Evolutionary conservation across 2,888 invertebrate genomes (phyloP).

Genomic region (Macroteleia sp.): DNA sequence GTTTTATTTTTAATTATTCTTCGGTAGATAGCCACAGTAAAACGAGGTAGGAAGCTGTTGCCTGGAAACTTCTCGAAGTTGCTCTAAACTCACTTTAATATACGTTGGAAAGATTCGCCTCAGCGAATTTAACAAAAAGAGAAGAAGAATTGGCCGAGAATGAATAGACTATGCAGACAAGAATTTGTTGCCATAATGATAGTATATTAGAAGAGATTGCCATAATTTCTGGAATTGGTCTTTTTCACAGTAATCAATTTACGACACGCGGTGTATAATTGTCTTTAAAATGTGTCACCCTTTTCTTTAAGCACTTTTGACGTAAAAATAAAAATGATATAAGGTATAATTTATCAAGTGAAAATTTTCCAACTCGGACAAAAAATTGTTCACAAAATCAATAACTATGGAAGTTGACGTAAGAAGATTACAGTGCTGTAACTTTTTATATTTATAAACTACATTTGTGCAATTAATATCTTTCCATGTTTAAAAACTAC

Average conservation of each 20-base stretch:
- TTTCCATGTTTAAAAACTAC: conserved; percentile 2
- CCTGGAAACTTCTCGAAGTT: conserved; percentile 47
- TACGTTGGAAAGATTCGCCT: conserved; percentile 38
- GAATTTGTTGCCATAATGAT: conserved; percentile 22
- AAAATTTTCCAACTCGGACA: not conserved
- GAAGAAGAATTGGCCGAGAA: conserved; percentile 37
- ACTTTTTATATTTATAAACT: conserved; percentile 20
- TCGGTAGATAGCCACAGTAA: conserved; percentile 26
- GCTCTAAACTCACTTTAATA: conserved; percentile 53
- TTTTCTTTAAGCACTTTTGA: conserved; percentile 5
- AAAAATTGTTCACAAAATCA: conserved; percentile 19
- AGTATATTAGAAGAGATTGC: conserved; percentile 17
- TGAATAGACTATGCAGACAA: conserved; percentile 37
- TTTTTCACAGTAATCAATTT: conserved; percentile 9
- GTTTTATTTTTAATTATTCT: conserved; percentile 52
- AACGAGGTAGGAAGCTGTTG: conserved; percentile 31
- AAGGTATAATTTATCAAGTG: conserved; percentile 16
- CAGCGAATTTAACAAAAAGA: conserved; percentile 40
- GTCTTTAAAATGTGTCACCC: conserved; percentile 11
- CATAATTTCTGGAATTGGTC: conserved; percentile 17
- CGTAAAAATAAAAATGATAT: conserved; percentile 14
- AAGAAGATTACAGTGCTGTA: conserved; percentile 14
- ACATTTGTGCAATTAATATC: conserved; percentile 19
- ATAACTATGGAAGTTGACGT: conserved; percentile 9
- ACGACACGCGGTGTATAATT: not conserved